Base-by-base conservation (phyloP, 2,888 invertebrate species). In the Spisula solida region DNA sequence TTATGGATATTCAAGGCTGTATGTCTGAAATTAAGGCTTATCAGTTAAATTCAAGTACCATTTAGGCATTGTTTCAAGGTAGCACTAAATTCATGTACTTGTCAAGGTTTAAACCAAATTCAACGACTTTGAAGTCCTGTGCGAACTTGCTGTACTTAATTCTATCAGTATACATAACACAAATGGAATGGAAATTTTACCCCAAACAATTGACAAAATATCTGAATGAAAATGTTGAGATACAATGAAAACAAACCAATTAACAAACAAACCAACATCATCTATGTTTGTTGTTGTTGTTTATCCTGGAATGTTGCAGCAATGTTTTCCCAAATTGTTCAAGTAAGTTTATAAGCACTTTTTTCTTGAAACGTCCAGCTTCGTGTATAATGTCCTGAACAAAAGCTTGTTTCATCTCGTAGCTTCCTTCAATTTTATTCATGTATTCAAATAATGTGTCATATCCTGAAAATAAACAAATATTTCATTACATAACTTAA, bases 331-430 rank as follows among this genome's bases (percentile, higher is more conserved):
- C 93, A 89, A 94, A 95, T 85, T 95, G 93, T 93, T 95, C 94
- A 41, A 96, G 85, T 88, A 94, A 89, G 48, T 93, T 82, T n/a
- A 95, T 93, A 10, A 96, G 93, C 41, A 92, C 90, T 90, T 93
- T 94, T 87, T 95, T 94, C 90, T 95, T 95, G 88, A 96, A 96
- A n/a, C 96, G 92, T 14, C 88, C 88, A 0, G 96, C 96, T 88
- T 96, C 96, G 25, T 92, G 93, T 29, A 95, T 95, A 29, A 96
- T 93, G 82, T 95, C 95, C 48, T 91, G 93, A 20, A 96, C 89
- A 92, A 96, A 95, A 12, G 95, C 93, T 84, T 93, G 89, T 81
- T 94, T 94, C 16, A 93, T 93, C 25, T 96, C 95, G 48, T 93
- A 55, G 70, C 88, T 92, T 56, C 96, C 96, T 85, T 95, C 95